Percentiles rank a stretch among this genome's conserved stretches.
These are phyloP conservation scores for Catamblyrhynchus diadema DNA, from an alignment of 2,797 vertebrate genomes.

Conservation along the genomic window DNA sequence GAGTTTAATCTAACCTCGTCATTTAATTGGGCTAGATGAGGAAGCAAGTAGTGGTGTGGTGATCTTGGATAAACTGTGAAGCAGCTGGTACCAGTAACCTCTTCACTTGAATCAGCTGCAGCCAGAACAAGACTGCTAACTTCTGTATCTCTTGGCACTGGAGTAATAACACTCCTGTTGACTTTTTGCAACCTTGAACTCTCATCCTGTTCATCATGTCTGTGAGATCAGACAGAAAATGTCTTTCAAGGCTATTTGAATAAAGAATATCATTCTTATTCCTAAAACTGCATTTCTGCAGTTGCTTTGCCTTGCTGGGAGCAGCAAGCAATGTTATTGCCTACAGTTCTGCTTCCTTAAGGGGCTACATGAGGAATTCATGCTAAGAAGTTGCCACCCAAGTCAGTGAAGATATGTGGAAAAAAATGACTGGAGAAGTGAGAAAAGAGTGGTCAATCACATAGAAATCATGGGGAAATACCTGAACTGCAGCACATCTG, in stretches of 20 bases:
- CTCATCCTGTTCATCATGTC: background rate
- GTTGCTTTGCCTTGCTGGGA: background rate
- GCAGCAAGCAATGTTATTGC: background rate
- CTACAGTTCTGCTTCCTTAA: background rate
- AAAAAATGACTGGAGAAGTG: background rate
- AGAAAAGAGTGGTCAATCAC: background rate
- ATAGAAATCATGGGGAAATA: background rate
- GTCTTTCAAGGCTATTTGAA: background rate
- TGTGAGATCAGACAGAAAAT: background rate
- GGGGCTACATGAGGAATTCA: background rate
- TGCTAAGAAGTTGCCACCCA: background rate
- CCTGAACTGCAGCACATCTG: background rate
- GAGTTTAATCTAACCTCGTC: background rate
- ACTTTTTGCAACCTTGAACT: background rate
- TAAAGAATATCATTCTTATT: background rate
- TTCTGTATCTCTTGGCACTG: constrained; percentile 3
- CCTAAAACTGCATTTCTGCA: background rate
- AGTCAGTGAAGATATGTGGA: background rate
- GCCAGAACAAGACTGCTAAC: background rate
- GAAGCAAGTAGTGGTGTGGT: background rate
- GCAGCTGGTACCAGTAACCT: constrained; percentile 1
- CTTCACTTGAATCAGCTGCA: background rate
- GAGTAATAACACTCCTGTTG: background rate
- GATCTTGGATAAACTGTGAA: background rate
- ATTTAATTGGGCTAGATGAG: background rate